These are phyloP conservation scores for Heliangelus exortis DNA, from an alignment of 2,797 vertebrate genomes.

Conservation along the genomic window DNA sequence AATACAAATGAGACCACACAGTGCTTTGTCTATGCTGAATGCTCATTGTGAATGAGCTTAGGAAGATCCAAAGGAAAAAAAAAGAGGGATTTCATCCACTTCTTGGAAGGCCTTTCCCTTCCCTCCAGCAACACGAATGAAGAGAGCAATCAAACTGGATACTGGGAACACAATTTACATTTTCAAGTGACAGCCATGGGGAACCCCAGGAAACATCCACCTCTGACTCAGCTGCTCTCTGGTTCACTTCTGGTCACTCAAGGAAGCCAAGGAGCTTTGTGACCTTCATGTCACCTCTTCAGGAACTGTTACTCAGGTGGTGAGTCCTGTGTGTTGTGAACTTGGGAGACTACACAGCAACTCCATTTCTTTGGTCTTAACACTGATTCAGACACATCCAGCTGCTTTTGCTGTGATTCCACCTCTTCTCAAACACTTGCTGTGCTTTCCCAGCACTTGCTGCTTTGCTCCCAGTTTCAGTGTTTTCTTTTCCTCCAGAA, in stretches of 20 bases:
- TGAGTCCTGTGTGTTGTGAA: neutral
- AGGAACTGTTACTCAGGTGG: neutral
- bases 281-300: neutral
- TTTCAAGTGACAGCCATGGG: neutral
- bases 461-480: neutral
- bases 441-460: neutral
- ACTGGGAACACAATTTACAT: neutral
- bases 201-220: accelerated
- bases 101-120: neutral
- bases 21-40: neutral
- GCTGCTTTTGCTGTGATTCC: no score
- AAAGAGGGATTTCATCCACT: neutral
- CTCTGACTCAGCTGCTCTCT: neutral
- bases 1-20: neutral
- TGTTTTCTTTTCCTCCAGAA: neutral
- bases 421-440: neutral
- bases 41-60: neutral
- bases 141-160: neutral
- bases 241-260: neutral
- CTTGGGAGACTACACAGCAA: neutral
- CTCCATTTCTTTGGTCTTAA: neutral
- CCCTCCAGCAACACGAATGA: neutral
- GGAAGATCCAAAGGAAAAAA: neutral
- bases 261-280: neutral
- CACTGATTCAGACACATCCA: neutral